phyloP scores from a whole-genome alignment of 2,797 vertebrate genomes.

The Columba guinea region DNA sequence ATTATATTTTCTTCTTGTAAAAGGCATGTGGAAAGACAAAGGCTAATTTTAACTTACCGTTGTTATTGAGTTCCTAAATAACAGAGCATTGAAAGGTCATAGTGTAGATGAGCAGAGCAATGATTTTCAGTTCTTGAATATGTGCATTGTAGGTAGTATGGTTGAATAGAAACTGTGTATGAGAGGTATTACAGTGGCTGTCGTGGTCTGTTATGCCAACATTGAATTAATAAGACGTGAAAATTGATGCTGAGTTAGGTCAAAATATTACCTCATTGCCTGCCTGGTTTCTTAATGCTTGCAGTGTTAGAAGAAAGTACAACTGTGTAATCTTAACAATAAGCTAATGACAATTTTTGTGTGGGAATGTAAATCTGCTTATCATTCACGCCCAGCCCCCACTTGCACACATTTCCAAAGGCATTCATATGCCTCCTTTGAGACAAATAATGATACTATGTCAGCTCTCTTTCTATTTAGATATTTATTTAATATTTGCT shows the following conservation, averaged over 20 bases:
- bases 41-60: background rate
- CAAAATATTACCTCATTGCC: background rate
- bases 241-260: background rate
- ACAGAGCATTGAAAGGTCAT: background rate
- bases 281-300: background rate
- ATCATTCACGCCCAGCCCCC: background rate
- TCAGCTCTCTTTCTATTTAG: slow-evolving; percentile 54
- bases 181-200: background rate
- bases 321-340: background rate
- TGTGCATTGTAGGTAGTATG: accelerated
- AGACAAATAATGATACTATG: slow-evolving; percentile 38
- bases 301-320: background rate
- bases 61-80: background rate
- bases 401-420: background rate
- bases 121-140: background rate
- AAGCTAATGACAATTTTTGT: background rate
- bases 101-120: background rate
- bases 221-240: background rate
- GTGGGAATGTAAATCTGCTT: background rate
- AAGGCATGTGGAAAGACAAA: background rate
- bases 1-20: background rate
- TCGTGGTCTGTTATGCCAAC: background rate
- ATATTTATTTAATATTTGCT: slow-evolving; percentile 73
- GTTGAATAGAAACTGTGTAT: background rate
- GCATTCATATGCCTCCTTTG: slow-evolving; percentile 19